A percentile compares a stretch with the other conserved stretches of the same genome.
phyloP scores from a whole-genome alignment of 2,797 vertebrate genomes.

The Cyclopterus lumpus region DNA sequence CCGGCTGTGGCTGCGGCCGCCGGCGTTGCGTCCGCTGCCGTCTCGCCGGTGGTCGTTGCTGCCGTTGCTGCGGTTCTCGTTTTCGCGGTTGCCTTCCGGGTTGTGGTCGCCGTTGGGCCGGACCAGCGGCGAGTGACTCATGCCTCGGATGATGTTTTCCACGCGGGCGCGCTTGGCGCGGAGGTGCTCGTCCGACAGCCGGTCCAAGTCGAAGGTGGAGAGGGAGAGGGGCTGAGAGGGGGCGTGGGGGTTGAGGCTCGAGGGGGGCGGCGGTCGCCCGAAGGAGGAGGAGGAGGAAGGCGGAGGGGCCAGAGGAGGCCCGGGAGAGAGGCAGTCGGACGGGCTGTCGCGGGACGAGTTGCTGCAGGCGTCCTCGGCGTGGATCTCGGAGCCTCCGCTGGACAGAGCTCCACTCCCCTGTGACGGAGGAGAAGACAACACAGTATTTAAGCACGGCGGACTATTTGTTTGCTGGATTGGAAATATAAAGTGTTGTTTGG shows the following conservation, averaged over 20 bases:
- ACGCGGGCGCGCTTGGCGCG: constrained; percentile 97
- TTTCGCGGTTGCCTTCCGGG: constrained; percentile 69
- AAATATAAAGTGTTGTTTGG: no score
- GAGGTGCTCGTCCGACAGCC: constrained; percentile 97
- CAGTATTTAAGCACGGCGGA: not conserved
- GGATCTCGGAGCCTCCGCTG: constrained; percentile 96
- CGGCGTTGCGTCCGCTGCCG: constrained; percentile 12
- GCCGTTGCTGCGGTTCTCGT: constrained; percentile 45
- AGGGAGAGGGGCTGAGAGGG: constrained; percentile 77
- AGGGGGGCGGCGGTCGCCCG: constrained; percentile 73
- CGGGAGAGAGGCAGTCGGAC: constrained; percentile 95
- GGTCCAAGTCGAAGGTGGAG: constrained; percentile 95
- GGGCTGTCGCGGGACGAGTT: constrained; percentile 95
- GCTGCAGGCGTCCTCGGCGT: constrained; percentile 97
- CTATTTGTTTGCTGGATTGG: not conserved
- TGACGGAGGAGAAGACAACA: constrained; percentile 16
- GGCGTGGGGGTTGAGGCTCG: constrained; percentile 71
- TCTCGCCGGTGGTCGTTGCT: constrained; percentile 59
- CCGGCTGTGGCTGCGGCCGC: constrained; percentile 49
- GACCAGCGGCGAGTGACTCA: constrained; percentile 96
- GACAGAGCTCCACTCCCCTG: constrained; percentile 91
- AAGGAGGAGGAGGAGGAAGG: constrained; percentile 75
- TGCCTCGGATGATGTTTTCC: constrained; percentile 98
- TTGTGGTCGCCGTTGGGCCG: constrained; percentile 84
- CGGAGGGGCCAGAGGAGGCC: constrained; percentile 80